Evolutionary conservation across 2,888 invertebrate species (phyloP).

Genomic region (Eudemis profundana): DNA sequence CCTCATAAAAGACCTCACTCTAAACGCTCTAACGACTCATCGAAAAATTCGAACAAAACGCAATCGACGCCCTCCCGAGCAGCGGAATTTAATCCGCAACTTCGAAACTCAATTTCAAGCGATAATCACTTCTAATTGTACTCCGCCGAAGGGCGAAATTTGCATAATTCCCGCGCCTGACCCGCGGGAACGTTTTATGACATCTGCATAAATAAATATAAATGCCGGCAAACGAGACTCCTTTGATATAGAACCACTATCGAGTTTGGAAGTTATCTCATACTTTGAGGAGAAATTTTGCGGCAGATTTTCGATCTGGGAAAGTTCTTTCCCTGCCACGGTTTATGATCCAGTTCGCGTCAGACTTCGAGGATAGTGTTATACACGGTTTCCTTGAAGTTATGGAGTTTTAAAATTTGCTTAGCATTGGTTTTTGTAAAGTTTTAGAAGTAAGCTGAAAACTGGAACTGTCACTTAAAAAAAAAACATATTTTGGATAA

Average conservation of each 20-base stretch:
- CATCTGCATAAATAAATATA: conserved; percentile 78
- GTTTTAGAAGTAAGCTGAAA: not conserved
- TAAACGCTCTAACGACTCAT: conserved; percentile 22
- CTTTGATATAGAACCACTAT: conserved; percentile 69
- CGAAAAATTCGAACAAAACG: conserved; percentile 40
- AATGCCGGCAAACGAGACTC: conserved; percentile 54
- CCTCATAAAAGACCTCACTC: conserved; percentile 14
- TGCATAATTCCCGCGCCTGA: conserved; percentile 74
- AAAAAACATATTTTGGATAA: too few species aligned
- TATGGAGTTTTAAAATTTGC: not conserved
- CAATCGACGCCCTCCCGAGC: conserved; percentile 38
- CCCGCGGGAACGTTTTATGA: conserved; percentile 70
- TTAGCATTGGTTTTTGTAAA: not conserved
- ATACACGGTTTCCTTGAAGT: not conserved
- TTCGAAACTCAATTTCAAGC: conserved; percentile 66
- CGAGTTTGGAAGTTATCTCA: conserved; percentile 55
- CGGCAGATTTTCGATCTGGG: conserved; percentile 46
- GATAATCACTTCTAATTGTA: conserved; percentile 80
- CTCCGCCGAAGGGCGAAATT: conserved; percentile 72
- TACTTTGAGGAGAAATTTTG: conserved; percentile 46
- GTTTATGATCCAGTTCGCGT: conserved; percentile 23
- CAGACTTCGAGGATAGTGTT: not conserved
- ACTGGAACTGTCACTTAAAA: too few species aligned
- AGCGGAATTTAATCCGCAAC: conserved; percentile 60
- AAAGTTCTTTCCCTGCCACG: conserved; percentile 25